Conservation (phyloP, 2,113 vertebrate species). For the Poeciliopsis retropinna region DNA sequence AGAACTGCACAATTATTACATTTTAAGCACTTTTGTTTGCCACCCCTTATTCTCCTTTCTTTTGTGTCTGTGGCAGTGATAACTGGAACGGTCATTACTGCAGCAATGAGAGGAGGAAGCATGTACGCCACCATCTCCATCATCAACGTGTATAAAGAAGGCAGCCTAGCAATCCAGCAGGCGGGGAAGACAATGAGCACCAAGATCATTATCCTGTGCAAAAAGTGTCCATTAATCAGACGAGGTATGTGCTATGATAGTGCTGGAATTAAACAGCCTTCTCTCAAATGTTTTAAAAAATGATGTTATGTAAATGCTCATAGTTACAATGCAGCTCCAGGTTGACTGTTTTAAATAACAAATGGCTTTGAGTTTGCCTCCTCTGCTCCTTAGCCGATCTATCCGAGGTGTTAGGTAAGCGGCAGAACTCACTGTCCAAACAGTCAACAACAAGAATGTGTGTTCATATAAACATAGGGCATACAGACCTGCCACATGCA, state of each 20-base stretch:
- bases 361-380: constrained; percentile 72
- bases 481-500: constrained; percentile 35
- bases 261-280: background rate
- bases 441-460: constrained; percentile 39
- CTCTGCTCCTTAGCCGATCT: constrained; percentile 29
- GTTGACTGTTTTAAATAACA: constrained; percentile 56
- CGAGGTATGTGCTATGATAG: constrained; percentile 85
- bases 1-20: background rate
- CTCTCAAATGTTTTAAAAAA: background rate
- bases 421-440: constrained; percentile 69
- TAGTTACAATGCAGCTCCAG: constrained; percentile 10
- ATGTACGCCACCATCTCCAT: constrained; percentile 91
- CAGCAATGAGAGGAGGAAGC: constrained; percentile 83
- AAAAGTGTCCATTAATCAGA: constrained; percentile 92
- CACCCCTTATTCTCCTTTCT: background rate
- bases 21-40: background rate
- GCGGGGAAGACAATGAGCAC: constrained; percentile 96
- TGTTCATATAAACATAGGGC: constrained; percentile 58
- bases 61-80: constrained; percentile 81
- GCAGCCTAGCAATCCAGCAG: constrained; percentile 92
- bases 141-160: constrained; percentile 95
- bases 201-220: constrained; percentile 91
- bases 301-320: constrained; percentile 12
- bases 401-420: constrained; percentile 60
- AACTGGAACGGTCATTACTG: constrained; percentile 90